phyloP scores from a whole-genome alignment of 2,797 vertebrate species.

The Premnoplex brunnescens region DNA sequence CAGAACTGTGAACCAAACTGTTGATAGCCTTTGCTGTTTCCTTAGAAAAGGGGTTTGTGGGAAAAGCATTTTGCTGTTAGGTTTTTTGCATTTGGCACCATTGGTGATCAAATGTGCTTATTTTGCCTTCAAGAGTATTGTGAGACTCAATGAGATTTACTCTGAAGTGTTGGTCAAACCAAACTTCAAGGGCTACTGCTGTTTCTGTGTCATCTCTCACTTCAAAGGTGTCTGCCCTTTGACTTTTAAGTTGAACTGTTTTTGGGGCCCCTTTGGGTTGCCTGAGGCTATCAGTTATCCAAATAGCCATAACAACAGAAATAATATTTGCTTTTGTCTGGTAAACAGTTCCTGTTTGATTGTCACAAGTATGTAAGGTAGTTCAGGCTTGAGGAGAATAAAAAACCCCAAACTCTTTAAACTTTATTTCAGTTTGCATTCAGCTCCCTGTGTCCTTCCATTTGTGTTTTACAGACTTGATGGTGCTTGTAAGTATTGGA shows the following conservation, averaged over 20 bases:
- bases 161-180: background rate
- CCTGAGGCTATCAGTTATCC: constrained; percentile 23
- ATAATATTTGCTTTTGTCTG: constrained; percentile 48
- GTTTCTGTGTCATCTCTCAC: constrained; percentile 25
- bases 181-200: background rate
- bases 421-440: background rate
- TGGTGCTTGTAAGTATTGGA: background rate
- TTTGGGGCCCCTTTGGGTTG: background rate
- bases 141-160: background rate
- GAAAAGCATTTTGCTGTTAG: background rate
- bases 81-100: background rate
- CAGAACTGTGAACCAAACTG: background rate
- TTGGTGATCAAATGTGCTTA: background rate
- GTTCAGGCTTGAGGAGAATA: background rate
- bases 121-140: background rate
- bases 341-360: background rate
- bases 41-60: background rate
- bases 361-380: background rate
- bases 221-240: constrained; percentile 46
- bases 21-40: background rate
- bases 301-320: constrained; percentile 28
- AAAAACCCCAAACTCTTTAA: background rate
- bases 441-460: background rate
- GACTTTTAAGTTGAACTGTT: constrained; percentile 40
- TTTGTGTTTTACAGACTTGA: background rate